phyloP scores from a whole-genome alignment of 2,113 vertebrate species.

The Xenus cinereus region DNA sequence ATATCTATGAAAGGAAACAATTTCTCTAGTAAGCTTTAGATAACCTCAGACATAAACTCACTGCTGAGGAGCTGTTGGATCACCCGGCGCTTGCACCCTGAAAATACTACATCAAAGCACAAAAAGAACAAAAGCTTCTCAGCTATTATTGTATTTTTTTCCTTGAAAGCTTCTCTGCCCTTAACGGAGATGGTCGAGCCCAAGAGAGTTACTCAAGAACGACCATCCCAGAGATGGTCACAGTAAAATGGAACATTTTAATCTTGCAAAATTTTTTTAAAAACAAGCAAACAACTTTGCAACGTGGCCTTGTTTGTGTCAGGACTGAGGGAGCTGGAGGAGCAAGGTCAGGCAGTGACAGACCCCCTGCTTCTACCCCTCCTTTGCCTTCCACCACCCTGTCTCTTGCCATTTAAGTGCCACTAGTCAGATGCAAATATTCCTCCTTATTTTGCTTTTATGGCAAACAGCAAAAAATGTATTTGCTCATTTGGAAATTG shows the following conservation, averaged over 20 bases:
- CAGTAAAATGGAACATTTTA: background rate
- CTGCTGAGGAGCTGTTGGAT: background rate
- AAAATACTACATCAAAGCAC: background rate
- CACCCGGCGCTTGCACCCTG: background rate
- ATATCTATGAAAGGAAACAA: background rate
- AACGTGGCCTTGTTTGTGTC: background rate
- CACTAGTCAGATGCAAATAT: background rate
- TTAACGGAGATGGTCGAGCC: background rate
- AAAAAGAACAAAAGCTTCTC: background rate
- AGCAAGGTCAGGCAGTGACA: background rate
- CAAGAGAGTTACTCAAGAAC: background rate
- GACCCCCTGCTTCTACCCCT: background rate
- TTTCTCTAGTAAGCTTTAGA: background rate
- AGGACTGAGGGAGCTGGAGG: background rate
- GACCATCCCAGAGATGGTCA: background rate
- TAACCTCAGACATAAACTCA: background rate
- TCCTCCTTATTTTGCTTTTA: background rate
- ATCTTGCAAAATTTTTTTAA: background rate
- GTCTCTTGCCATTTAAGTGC: background rate
- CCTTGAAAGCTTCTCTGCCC: background rate
- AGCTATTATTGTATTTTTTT: fast-evolving
- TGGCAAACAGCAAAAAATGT: background rate
- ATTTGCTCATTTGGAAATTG: background rate
- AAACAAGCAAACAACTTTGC: background rate
- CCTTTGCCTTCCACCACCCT: background rate